Evolutionary conservation across 2,797 vertebrate species (phyloP).

Genomic region (Lagocephalus sceleratus): DNA sequence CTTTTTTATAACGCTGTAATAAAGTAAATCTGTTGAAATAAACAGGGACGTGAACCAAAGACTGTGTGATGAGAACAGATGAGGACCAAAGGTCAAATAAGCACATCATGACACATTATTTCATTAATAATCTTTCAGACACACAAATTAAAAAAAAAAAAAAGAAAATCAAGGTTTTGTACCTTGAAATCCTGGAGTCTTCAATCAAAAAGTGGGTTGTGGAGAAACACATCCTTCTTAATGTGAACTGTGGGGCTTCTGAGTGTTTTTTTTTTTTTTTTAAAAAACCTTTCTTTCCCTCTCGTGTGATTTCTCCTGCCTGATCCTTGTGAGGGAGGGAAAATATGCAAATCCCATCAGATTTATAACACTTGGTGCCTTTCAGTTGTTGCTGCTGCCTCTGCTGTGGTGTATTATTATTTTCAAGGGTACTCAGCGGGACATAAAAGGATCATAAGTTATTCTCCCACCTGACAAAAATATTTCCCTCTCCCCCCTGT

Average conservation of each 20-base stretch:
- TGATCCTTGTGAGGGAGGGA: slow-evolving; percentile 48
- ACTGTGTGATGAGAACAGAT: slow-evolving; percentile 16
- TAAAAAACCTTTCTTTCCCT: not conserved
- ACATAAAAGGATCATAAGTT: slow-evolving; percentile 72
- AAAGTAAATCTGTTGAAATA: slow-evolving; percentile 27
- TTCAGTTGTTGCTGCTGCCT: slow-evolving; percentile 59
- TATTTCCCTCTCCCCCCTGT: slow-evolving; percentile 45
- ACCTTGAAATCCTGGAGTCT: slow-evolving; percentile 39
- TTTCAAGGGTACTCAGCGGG: slow-evolving; percentile 75
- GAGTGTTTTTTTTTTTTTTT: slow-evolving; percentile 27
- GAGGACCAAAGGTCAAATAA: slow-evolving; percentile 32
- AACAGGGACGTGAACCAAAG: slow-evolving; percentile 27
- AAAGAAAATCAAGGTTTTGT: slow-evolving; percentile 23
- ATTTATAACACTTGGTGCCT: slow-evolving; percentile 70
- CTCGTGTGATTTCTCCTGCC: slow-evolving; percentile 46
- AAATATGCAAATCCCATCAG: slow-evolving; percentile 72
- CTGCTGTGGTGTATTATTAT: slow-evolving; percentile 68
- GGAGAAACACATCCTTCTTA: slow-evolving; percentile 40
- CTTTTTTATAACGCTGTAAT: not conserved
- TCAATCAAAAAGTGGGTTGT: slow-evolving; percentile 45
- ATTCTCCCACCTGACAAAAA: slow-evolving; percentile 72
- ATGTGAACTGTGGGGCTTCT: slow-evolving; percentile 48
- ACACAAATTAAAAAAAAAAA: slow-evolving; percentile 19
- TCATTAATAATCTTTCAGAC: slow-evolving; percentile 44
- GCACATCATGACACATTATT: slow-evolving; percentile 40